Percentiles rank a stretch among this genome's conserved stretches.
Evolutionary conservation across 2,888 invertebrate genomes (phyloP).

Genomic region (Hirtodrosophila duncani): DNA sequence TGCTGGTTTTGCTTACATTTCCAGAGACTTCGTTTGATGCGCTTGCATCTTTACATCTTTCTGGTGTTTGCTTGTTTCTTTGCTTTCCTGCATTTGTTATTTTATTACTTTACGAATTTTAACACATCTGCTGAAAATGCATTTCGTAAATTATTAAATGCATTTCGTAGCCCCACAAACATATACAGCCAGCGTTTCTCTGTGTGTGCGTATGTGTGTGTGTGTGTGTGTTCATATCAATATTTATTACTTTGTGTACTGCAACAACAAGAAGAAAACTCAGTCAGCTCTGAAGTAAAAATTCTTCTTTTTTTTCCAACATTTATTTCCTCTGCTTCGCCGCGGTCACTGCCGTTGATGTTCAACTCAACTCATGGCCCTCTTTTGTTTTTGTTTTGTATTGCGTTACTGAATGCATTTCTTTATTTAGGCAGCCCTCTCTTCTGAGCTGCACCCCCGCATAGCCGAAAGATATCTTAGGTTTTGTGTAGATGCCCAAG

Average conservation of each 20-base stretch:
- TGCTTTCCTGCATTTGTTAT: slow-evolving; percentile 57
- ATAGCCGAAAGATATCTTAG: slow-evolving; percentile 12
- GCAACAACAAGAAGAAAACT: no score
- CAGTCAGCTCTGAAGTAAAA: slow-evolving; percentile 36
- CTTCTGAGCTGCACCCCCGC: slow-evolving; percentile 39
- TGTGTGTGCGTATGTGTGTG: slow-evolving; percentile 12
- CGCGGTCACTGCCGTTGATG: background rate
- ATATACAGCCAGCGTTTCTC: slow-evolving; percentile 8
- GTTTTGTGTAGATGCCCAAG: slow-evolving; percentile 16
- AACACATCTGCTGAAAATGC: slow-evolving; percentile 77
- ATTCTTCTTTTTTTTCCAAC: slow-evolving; percentile 11
- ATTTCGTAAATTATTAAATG: slow-evolving; percentile 69
- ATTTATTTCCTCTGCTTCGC: background rate
- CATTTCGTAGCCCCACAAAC: slow-evolving; percentile 44
- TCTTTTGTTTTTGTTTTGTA: slow-evolving; percentile 44
- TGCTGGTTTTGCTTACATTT: slow-evolving; percentile 14
- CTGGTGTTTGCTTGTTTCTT: slow-evolving; percentile 25
- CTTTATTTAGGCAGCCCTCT: slow-evolving; percentile 62
- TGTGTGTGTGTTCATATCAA: slow-evolving; percentile 54
- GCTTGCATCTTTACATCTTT: slow-evolving; percentile 13
- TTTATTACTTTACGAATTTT: slow-evolving; percentile 78
- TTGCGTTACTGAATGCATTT: slow-evolving; percentile 59
- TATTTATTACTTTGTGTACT: slow-evolving; percentile 58
- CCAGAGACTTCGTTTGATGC: slow-evolving; percentile 9
- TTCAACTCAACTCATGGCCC: no score